Evolutionary conservation across 2,797 vertebrate species (phyloP).

Genomic region (Sandelia bainsii): DNA sequence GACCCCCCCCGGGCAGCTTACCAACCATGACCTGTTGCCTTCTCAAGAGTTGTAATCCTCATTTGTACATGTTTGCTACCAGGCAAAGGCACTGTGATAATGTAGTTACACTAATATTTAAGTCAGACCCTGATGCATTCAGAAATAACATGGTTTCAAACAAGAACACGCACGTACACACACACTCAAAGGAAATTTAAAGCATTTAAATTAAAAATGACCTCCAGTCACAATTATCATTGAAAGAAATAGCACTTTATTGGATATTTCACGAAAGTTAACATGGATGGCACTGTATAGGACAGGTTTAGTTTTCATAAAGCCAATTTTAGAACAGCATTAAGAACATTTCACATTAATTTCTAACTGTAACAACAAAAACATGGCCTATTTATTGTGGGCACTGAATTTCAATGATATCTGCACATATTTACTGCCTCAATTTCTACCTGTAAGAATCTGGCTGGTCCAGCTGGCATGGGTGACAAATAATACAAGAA

Average conservation of each 20-base stretch:
- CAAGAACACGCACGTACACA: slow-evolving; percentile 30
- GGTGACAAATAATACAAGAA: slow-evolving; percentile 77
- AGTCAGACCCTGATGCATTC: slow-evolving; percentile 79
- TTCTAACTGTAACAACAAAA: slow-evolving; percentile 55
- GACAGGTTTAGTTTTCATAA: slow-evolving; percentile 49
- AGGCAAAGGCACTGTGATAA: slow-evolving; percentile 82
- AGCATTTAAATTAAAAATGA: slow-evolving; percentile 76
- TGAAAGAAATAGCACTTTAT: slow-evolving; percentile 70
- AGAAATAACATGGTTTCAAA: slow-evolving; percentile 76
- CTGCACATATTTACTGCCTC: slow-evolving; percentile 59
- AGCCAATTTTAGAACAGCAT: slow-evolving; percentile 67
- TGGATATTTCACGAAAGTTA: slow-evolving; percentile 76
- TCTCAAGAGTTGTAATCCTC: slow-evolving; percentile 84
- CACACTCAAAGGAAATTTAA: slow-evolving; percentile 50
- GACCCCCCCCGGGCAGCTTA: slow-evolving; percentile 85
- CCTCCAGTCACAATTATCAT: slow-evolving; percentile 77
- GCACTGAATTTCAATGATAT: slow-evolving; percentile 63
- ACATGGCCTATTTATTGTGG: slow-evolving; percentile 58
- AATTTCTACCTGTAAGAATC: slow-evolving; percentile 82
- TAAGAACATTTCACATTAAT: slow-evolving; percentile 60
- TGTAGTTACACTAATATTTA: slow-evolving; percentile 85
- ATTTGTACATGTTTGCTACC: slow-evolving; percentile 81
- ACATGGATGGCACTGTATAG: slow-evolving; percentile 60
- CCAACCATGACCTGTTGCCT: slow-evolving; percentile 87
- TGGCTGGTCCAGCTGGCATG: slow-evolving; percentile 82